phyloP scores from a whole-genome alignment of 2,797 vertebrate species.

The Xiphorhynchus erythropygius region DNA sequence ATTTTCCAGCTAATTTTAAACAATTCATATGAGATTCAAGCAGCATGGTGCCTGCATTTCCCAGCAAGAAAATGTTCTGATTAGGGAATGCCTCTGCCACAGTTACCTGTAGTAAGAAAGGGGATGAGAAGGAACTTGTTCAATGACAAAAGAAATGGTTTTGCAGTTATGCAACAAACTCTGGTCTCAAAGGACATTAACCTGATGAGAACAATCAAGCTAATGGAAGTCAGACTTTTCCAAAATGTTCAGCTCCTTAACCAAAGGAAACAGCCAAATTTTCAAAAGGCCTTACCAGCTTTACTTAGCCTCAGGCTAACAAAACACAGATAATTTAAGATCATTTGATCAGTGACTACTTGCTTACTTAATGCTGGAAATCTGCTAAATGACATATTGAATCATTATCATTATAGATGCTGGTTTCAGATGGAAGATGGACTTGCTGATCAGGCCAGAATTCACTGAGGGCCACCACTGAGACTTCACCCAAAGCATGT shows the following conservation, averaged over 20 bases:
- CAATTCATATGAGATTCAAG: neutral
- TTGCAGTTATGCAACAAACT: neutral
- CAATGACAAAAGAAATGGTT: neutral
- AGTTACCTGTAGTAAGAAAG: neutral
- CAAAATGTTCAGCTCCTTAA: neutral
- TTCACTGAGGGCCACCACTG: neutral
- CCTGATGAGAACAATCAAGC: neutral
- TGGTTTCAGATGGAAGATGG: neutral
- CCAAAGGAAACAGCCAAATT: neutral
- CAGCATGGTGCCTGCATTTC: fast-evolving
- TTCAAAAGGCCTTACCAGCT: neutral
- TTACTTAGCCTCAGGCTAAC: neutral
- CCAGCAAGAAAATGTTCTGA: neutral
- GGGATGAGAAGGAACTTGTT: neutral
- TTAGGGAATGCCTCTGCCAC: neutral
- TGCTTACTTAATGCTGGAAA: neutral
- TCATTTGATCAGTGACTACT: neutral
- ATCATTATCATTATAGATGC: neutral
- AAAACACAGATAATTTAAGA: neutral
- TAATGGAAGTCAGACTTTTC: neutral
- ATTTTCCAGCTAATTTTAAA: neutral
- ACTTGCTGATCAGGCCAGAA: neutral
- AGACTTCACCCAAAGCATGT: neutral
- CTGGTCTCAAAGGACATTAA: neutral
- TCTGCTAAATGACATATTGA: neutral